These are phyloP conservation scores for Leptinotarsa haldemani DNA, from an alignment of 2,888 invertebrate genomes.

Conservation along the genomic window DNA sequence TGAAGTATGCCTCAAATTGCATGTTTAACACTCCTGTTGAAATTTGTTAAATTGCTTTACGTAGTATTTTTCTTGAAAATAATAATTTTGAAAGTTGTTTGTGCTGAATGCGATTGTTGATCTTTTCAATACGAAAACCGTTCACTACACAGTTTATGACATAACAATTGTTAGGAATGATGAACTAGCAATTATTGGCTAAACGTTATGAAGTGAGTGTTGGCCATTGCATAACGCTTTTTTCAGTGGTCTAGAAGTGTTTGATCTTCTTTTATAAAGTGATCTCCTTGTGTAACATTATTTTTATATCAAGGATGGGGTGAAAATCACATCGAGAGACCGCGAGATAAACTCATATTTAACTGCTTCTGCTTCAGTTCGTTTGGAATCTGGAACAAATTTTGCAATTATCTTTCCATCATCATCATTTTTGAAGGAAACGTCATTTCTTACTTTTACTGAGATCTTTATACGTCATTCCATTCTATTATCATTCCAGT, in stretches of 20 bases:
- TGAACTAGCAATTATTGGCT: neutral
- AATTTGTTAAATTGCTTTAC: neutral
- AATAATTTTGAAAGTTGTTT: constrained; percentile 12
- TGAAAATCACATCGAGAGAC: too few species aligned
- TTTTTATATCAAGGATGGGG: too few species aligned
- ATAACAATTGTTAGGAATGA: neutral
- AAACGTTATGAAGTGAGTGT: neutral
- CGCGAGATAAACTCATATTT: too few species aligned
- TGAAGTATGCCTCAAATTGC: neutral
- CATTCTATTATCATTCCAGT: too few species aligned
- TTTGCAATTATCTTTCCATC: too few species aligned
- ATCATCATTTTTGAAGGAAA: too few species aligned
- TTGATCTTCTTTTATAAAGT: neutral
- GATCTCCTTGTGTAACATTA: neutral
- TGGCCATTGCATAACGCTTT: neutral
- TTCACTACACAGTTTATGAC: constrained; percentile 4
- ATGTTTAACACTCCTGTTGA: constrained; percentile 7
- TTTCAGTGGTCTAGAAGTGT: neutral
- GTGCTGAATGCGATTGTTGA: neutral
- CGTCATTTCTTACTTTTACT: too few species aligned
- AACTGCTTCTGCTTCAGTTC: too few species aligned
- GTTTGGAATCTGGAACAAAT: too few species aligned
- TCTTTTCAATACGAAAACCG: neutral
- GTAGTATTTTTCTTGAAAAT: neutral
- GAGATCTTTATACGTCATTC: too few species aligned